phyloP scores from a whole-genome alignment of 2,888 invertebrate species.

The Disparrhopalites patrizii region DNA sequence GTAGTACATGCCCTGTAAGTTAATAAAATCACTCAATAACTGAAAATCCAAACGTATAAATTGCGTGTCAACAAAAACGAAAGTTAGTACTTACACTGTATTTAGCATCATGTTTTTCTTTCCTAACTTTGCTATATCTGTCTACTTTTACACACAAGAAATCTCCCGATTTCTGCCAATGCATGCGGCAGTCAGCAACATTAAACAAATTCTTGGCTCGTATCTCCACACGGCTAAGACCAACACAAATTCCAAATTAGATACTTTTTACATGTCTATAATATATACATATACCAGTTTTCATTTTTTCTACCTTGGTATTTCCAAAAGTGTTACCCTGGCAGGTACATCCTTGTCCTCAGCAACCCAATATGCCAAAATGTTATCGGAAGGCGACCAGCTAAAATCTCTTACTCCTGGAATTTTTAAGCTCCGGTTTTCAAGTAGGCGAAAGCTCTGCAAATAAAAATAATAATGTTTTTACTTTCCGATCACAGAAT shows the following conservation, averaged over 20 bases:
- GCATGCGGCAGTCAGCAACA: slow-evolving; percentile 96
- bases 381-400: slow-evolving; percentile 97
- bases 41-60: not conserved
- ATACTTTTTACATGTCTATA: not conserved
- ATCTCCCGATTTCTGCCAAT: slow-evolving; percentile 98
- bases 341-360: slow-evolving; percentile 97
- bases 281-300: too few relatives aligned
- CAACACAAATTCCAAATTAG: slow-evolving; percentile 8
- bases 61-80: not conserved
- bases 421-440: slow-evolving; percentile 91
- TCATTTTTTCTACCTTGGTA: slow-evolving; percentile 83
- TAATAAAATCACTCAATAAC: slow-evolving; percentile 16
- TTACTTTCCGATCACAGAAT: not conserved
- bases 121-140: slow-evolving; percentile 81
- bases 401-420: slow-evolving; percentile 87
- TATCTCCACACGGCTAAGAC: slow-evolving; percentile 66
- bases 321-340: slow-evolving; percentile 84
- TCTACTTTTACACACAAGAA: slow-evolving; percentile 95
- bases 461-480: slow-evolving; percentile 43
- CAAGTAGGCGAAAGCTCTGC: slow-evolving; percentile 82
- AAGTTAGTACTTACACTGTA: slow-evolving; percentile 63
- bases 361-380: slow-evolving; percentile 96
- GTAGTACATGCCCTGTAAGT: slow-evolving; percentile 78
- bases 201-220: slow-evolving; percentile 95
- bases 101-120: slow-evolving; percentile 88